Conservation (phyloP, 2,113 vertebrate species). For the Callocephalon fimbriatum region DNA sequence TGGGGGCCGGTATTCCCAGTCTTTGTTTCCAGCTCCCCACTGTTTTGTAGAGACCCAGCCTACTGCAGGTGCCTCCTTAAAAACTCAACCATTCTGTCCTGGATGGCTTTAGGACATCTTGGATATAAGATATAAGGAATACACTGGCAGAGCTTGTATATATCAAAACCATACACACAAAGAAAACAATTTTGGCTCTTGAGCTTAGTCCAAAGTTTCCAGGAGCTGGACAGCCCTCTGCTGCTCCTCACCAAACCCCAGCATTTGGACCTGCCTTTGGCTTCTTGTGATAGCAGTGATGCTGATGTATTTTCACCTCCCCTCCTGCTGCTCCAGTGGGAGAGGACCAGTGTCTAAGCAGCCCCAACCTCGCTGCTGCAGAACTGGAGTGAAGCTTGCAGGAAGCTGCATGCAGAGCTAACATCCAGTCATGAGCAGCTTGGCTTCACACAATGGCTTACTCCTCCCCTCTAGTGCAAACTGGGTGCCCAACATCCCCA, state of each 20-base stretch:
- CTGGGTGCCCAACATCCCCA: too few relatives aligned
- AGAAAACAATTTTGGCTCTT: neutral
- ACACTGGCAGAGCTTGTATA: neutral
- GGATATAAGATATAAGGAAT: neutral
- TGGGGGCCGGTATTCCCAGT: rapidly evolving
- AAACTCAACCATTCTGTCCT: neutral
- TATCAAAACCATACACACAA: neutral
- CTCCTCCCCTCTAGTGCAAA: neutral
- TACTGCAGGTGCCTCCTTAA: neutral
- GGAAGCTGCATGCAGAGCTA: neutral
- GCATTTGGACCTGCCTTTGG: too few relatives aligned
- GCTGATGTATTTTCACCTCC: too few relatives aligned
- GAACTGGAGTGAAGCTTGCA: neutral
- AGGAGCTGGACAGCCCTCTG: neutral
- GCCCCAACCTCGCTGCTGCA: neutral
- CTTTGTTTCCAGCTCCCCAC: neutral
- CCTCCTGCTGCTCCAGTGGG: neutral
- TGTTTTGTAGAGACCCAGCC: neutral
- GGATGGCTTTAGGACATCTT: neutral
- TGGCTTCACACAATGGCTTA: neutral
- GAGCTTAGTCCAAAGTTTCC: neutral
- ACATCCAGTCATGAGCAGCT: neutral
- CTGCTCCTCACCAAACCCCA: neutral
- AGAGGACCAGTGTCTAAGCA: neutral
- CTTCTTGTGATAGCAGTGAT: too few relatives aligned